Percentiles rank a stretch among this genome's conserved stretches.
Evolutionary conservation across 1,140 invertebrate species (phyloP).

Genomic region (Heliconius nattereri): DNA sequence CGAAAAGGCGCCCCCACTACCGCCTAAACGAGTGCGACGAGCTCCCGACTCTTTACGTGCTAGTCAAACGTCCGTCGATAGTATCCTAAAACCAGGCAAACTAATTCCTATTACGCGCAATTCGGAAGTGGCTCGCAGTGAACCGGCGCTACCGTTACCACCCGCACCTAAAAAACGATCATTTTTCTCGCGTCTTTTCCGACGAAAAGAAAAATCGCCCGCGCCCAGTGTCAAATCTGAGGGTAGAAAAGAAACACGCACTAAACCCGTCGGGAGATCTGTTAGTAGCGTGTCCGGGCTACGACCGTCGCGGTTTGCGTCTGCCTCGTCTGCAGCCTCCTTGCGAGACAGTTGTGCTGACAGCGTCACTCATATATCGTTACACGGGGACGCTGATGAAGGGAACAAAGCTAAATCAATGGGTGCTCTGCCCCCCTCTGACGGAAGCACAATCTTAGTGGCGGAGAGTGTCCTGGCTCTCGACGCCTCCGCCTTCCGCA

Average conservation of each 20-base stretch:
- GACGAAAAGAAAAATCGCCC: constrained; percentile 73
- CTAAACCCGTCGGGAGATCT: constrained; percentile 80
- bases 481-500: constrained; percentile 69
- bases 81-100: constrained; percentile 65
- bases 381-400: constrained; percentile 81
- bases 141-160: constrained; percentile 68
- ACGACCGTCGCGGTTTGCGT: constrained; percentile 73
- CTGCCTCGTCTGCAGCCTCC: constrained; percentile 70
- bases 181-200: constrained; percentile 75
- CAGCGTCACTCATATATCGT: constrained; percentile 83
- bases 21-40: constrained; percentile 89
- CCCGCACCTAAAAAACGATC: constrained; percentile 75
- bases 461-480: constrained; percentile 77
- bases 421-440: constrained; percentile 50
- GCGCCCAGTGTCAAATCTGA: constrained; percentile 68
- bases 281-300: constrained; percentile 82
- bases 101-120: constrained; percentile 45
- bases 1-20: constrained; percentile 86
- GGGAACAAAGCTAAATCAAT: neutral
- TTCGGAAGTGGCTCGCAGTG: constrained; percentile 51
- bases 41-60: constrained; percentile 71
- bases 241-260: constrained; percentile 48
- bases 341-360: constrained; percentile 75
- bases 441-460: constrained; percentile 70
- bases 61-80: constrained; percentile 69